Conservation (phyloP, 2,113 vertebrate species). For the Nerophis lumbriciformis region DNA sequence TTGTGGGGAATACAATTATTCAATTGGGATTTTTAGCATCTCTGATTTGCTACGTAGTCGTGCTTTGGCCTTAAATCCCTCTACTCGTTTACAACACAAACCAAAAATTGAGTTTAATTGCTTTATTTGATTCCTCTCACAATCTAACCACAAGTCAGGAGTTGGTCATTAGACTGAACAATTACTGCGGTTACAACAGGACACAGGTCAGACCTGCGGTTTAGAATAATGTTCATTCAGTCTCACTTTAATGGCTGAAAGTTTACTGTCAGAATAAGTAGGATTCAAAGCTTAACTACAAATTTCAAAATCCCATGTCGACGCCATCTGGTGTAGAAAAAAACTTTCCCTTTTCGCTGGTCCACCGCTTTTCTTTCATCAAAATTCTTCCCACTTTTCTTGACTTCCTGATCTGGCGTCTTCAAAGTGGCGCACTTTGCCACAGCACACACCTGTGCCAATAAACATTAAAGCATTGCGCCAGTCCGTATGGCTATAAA, state of each 20-base stretch:
- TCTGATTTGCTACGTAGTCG: slow-evolving; percentile 2
- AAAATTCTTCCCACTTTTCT: slow-evolving; percentile 25
- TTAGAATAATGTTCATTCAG: slow-evolving; percentile 20
- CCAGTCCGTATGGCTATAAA: slow-evolving; percentile 11
- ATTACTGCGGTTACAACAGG: slow-evolving; percentile 27
- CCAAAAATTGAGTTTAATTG: slow-evolving; percentile 30
- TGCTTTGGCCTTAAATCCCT: slow-evolving; percentile 6
- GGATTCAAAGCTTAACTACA: slow-evolving; percentile 3
- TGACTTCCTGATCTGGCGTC: slow-evolving; percentile 43
- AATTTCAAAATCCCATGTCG: slow-evolving; percentile 16
- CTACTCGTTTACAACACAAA: slow-evolving; percentile 21
- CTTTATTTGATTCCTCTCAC: slow-evolving; percentile 44
- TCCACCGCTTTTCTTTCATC: slow-evolving; percentile 45
- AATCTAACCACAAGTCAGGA: slow-evolving; percentile 36
- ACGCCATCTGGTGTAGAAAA: slow-evolving; percentile 36
- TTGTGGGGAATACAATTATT: neutral
- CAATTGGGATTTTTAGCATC: neutral
- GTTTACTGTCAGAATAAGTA: slow-evolving; percentile 10
- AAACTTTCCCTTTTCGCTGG: slow-evolving; percentile 26
- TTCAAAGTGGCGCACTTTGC: slow-evolving; percentile 41
- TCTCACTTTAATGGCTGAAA: slow-evolving; percentile 9
- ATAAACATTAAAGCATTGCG: slow-evolving; percentile 46
- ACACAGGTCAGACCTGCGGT: slow-evolving; percentile 18
- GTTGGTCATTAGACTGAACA: slow-evolving; percentile 17
- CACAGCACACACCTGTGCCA: slow-evolving; percentile 49